Base-by-base conservation (phyloP, 2,113 vertebrate genomes). In the Semicossyphus pulcher region DNA sequence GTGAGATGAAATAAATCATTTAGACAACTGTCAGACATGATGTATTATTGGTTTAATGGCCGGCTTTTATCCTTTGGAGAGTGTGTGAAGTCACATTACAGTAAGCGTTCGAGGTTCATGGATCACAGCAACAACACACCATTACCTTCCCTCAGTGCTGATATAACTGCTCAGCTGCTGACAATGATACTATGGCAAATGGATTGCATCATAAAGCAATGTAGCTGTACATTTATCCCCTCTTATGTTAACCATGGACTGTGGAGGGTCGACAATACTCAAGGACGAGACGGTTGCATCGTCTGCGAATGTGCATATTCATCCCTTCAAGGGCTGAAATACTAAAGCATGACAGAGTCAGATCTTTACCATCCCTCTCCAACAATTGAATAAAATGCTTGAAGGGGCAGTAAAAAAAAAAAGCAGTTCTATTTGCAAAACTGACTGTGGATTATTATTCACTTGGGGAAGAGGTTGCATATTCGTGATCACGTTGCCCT, bases 1-100 rank as follows among this genome's bases (percentile, higher is more conserved):
- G 76, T 47, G 76, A 72, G 52, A 53, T 62, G 18, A 73, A 65
- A 86, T 91, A 0, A 81, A 90, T 91, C 57, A 77, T 91, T 88
- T 80, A 87, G 79, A 76, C 45, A n/a, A 65, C 67, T 78, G 70
- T 81, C 82, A 89, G 52, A 60, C 18, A 31, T 89, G 70, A 89
- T 76, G 49, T 77, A 85, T 83, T 68, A 59, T 63, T 44, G 18
- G 52, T 65, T 49, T 44, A 42, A 60, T 52, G 21, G 8, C 56
- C 54, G 25, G 74, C 2, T 61, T 71, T 63, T 48, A 20, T 69
- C 31, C 25, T 44, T 47, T 61, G 34, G 44, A 45, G 39, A 64
- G 28, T 48, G 10, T 28, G 31, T 69, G 45, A 73, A 64, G 47
- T 77, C 11, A 67, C 41, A 76, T 69, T 21, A 39, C 44, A 52